Evolutionary conservation across 92 coral and sea anemone species (phyloP), one percentile per base, ranked within the genome.

Genomic region (Pocillopora meandrina): DNA sequence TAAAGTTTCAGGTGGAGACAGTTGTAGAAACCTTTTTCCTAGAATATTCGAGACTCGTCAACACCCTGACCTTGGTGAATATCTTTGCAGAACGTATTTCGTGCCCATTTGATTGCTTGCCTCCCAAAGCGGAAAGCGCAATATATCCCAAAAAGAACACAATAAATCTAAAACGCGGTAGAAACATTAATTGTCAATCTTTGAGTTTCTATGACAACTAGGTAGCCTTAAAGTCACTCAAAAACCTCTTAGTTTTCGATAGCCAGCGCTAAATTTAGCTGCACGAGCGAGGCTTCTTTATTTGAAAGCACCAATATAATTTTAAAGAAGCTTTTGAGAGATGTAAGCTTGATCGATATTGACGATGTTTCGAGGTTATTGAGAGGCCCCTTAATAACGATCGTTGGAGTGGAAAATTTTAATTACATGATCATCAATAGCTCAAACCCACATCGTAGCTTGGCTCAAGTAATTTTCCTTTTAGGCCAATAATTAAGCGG

Each of bases 181-280:
- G 35, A 81, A 18, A n/a, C 56, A 10, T 12, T 18, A 59, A 72
- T 20, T 81, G 77, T 10, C 61, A 81, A 71, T 71, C 69, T 34
- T 33, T 17, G 36, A 56, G 61, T 81, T 81, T 60, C 85, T 16
- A 71, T 56, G 77, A 75, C 77, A 58, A 71, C 85, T 15, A 34
- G 31, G 15, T 35, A 55, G 4, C 18, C 10, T 64, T 59, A 20
- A 26, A 67, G 36, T 35, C 74, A 18, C 49, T 78, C 42, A 5
- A 9, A 2, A 47, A 13, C 12, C 59, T 42, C 31, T 59, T 31
- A 16, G 33, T 15, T 36, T 71, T 70, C 35, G 72, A 31, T 26
- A 58, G 17, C 56, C 14, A n/a, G 70, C 57, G 78, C 78, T 81
- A 70, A 81, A 33, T 69, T 81, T 81, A 55, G 77, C 71, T 58